Base-by-base conservation (phyloP, 2,113 vertebrate genomes). In the Chlorocebus sabaeus region DNA sequence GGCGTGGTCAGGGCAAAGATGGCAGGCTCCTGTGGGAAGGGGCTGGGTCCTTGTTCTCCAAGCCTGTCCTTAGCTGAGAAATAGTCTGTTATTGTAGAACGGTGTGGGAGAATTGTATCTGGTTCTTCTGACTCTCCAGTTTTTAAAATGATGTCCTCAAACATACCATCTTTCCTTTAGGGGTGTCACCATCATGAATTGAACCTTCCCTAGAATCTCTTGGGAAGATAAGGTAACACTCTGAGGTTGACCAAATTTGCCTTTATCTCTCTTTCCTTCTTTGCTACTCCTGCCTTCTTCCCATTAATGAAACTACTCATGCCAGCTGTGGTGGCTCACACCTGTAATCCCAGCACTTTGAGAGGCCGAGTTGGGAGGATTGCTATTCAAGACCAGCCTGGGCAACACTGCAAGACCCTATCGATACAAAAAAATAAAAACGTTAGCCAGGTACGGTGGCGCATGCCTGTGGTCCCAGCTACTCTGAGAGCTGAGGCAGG, bases 261-360 rank as follows among this genome's bases (percentile, higher is more conserved):
- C 38, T 96, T 57, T 52, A 1, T 90, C n/a, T 95, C 25, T 55
- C 40, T 50, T 32, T 86, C 40, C 38, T 6, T 75, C 96, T 98
- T 93, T 27, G 45, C 48, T n/a, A 25, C 16, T 73, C 38, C 43
- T 30, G 2, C 35, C 48, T 72, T 68, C 38, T 72, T 80, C 8
- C 35, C 1, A 73, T 92, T 76, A 86, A 84, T 73, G 48, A 89
- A 93, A 89, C 23, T 82, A 45, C 14, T 92, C 38, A 35, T 40
- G 67, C 25, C 61, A 13, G 61, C 61, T 64, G 61, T 64, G 61
- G 2, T 30, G 61, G 61, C 61, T 64, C 25, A 61, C 59, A 11
- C 59, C 25, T 61, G 25, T 61, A 61, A 61, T 61, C 61, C 61
- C 11, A 64, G 61, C 11, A 12, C 25, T 64, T 30, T 64, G 61